Base-by-base conservation (phyloP, 2,888 invertebrate genomes). In the Ephialtes manifestator region DNA sequence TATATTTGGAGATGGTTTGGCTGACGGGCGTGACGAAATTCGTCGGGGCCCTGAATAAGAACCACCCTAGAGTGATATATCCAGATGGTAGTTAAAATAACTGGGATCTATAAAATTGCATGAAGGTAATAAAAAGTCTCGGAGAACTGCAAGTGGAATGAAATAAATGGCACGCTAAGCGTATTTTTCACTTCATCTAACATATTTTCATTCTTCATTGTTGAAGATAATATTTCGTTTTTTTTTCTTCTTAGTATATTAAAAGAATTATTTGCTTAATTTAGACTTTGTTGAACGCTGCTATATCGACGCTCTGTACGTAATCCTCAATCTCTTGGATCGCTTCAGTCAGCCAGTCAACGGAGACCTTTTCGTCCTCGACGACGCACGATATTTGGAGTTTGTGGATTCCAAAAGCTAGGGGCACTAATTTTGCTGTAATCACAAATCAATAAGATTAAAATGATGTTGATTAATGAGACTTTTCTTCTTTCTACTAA, bases 311-410 rank as follows among this genome's bases (percentile, higher is more conserved):
- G 93, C 98, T 98, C 95, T 99, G 98, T 68, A 98, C 98, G 94
- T 95, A 97, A 90, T 98, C 98, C 94, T 98, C 98, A 90, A 96
- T 95, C 89, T 96, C 97, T 92, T 97, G 97, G 89, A 99, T 97
- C 94, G 97, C 96, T 94, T 99, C 99, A 89, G 96, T 97, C 46
- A 99, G 95, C 96, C 96, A 97, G 93, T 98, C 98, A 70, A 98
- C 95, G 51, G 98, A 98, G 24, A 99, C 97, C 94, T 98, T 98
- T n/a, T 98, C 99, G 94, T 99, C 99, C 95, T 98, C 99, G 51
- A 99, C 97, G 63, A 99, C 98, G 94, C 97, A 97, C 46, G 97
- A 97, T 90, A 99, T 98, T 94, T 98, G 98, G 79, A 99, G 95
- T 94, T 99, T 99, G 90, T 97, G 96, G 90, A 99, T 98, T 78